Percentiles rank a stretch among this genome's conserved stretches.
Conservation (phyloP, 2,113 vertebrate genomes). For the Oreotrochilus melanogaster region DNA sequence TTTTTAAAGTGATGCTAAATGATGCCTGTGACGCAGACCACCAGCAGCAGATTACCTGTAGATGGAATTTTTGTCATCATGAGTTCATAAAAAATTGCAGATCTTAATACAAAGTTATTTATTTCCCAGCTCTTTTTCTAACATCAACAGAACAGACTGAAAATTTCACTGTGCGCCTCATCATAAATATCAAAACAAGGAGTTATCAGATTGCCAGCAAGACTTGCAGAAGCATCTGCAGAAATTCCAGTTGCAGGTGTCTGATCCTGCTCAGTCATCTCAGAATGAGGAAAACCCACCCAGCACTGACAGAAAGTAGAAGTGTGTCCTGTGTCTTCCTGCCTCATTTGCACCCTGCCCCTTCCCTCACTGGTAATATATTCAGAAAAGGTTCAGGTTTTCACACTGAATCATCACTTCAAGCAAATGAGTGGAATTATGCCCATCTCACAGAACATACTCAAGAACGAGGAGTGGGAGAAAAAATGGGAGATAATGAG, state of each 20-base stretch:
- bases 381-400: not conserved
- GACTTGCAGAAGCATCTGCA: not conserved
- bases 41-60: not conserved
- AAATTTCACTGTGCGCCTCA: not conserved
- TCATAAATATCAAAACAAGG: not conserved
- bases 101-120: not conserved
- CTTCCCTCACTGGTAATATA: not conserved
- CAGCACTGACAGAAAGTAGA: not conserved
- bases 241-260: not conserved
- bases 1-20: not conserved
- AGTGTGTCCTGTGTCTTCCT: not conserved
- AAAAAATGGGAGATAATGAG: not conserved
- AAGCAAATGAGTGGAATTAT: not conserved
- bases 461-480: not conserved
- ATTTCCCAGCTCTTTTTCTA: not conserved
- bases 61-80: not conserved
- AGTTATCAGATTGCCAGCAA: not conserved
- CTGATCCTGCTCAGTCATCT: not conserved
- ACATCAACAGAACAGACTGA: not conserved
- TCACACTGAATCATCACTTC: not conserved
- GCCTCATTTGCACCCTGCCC: not conserved
- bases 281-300: not conserved
- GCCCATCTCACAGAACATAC: not conserved
- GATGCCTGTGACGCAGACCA: not conserved
- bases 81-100: not conserved